Conservation (phyloP, 2,797 vertebrate species). For the Garrulus glandarius region DNA sequence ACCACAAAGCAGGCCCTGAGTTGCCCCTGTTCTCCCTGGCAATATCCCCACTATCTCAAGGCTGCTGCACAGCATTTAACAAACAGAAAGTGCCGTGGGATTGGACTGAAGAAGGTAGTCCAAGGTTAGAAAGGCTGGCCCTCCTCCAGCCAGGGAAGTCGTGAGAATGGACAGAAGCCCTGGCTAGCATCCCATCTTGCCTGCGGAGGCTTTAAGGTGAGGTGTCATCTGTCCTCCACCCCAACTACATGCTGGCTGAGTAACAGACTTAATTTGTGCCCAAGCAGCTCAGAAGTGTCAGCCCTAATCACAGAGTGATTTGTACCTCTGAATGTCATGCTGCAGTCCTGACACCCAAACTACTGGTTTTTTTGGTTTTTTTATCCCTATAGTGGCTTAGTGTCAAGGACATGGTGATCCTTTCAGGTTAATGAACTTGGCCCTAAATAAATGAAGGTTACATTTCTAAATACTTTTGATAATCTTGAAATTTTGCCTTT, state of each 20-base stretch:
- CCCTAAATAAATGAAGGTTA: neutral
- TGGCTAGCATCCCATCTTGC: rapidly evolving
- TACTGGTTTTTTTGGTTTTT: neutral
- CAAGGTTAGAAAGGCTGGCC: neutral
- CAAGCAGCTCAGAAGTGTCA: neutral
- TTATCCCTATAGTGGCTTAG: neutral
- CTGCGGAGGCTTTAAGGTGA: rapidly evolving
- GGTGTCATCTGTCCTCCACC: rapidly evolving
- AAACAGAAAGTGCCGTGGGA: neutral
- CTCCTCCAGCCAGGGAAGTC: neutral
- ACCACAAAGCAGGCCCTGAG: rapidly evolving
- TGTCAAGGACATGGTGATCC: neutral
- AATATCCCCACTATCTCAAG: neutral
- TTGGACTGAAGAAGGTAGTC: neutral
- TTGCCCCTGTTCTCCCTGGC: neutral
- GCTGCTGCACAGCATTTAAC: neutral
- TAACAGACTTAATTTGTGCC: neutral
- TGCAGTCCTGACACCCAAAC: neutral
- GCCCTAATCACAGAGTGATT: neutral
- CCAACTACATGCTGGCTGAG: rapidly evolving
- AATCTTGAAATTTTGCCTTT: neutral
- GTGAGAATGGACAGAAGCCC: neutral
- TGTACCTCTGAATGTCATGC: neutral
- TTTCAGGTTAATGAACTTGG: neutral
- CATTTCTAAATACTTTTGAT: neutral